These are phyloP conservation scores for Xanthostigma xanthostigma DNA, from an alignment of 2,888 invertebrate species.

Conservation along the genomic window DNA sequence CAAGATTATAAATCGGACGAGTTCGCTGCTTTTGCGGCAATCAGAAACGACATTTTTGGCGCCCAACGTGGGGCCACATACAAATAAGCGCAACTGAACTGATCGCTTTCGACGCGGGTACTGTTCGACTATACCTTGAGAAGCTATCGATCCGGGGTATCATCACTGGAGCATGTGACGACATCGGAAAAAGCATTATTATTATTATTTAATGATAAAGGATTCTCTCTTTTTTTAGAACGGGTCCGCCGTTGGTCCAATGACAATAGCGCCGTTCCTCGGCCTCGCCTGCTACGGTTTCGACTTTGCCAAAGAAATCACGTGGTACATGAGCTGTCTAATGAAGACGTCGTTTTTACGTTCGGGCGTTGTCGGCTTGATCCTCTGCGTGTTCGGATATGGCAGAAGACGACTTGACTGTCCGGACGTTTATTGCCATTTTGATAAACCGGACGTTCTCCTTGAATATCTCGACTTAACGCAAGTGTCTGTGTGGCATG, in stretches of 20 bases:
- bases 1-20: too few relatives aligned
- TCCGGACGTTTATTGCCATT: constrained; percentile 46
- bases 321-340: constrained; percentile 39
- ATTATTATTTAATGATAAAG: background rate
- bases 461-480: constrained; percentile 44
- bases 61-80: too few relatives aligned
- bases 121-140: too few relatives aligned
- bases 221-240: constrained; percentile 33
- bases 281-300: constrained; percentile 55
- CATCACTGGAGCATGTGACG: background rate
- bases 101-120: too few relatives aligned
- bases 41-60: too few relatives aligned
- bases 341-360: constrained; percentile 53
- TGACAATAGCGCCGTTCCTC: constrained; percentile 47
- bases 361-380: constrained; percentile 46
- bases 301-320: constrained; percentile 49
- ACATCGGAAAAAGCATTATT: background rate
- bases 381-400: constrained; percentile 47
- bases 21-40: too few relatives aligned
- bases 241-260: constrained; percentile 50
- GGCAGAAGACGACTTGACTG: constrained; percentile 40
- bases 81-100: too few relatives aligned
- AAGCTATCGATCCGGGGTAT: background rate
- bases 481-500: constrained; percentile 37
- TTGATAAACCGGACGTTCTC: constrained; percentile 45